These are phyloP conservation scores for Willowsia nigromaculata DNA, from an alignment of 2,888 invertebrate genomes.

Conservation along the genomic window DNA sequence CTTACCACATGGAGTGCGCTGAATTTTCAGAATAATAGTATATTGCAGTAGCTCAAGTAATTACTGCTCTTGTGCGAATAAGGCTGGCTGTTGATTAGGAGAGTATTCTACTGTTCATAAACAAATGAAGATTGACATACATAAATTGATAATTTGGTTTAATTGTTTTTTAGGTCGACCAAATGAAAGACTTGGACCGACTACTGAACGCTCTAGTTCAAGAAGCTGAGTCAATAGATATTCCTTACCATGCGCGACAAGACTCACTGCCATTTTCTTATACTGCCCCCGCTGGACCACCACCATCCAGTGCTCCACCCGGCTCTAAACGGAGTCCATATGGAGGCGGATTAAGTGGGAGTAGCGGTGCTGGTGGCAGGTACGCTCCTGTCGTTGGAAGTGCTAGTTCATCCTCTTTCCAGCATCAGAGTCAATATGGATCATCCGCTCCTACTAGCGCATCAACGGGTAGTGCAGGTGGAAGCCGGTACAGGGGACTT, in stretches of 20 bases:
- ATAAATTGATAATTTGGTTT: slow-evolving; percentile 17
- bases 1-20: too few relatives aligned
- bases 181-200: slow-evolving; percentile 79
- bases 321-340: slow-evolving; percentile 65
- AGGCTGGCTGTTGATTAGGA: too few relatives aligned
- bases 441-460: slow-evolving; percentile 22
- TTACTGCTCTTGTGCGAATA: too few relatives aligned
- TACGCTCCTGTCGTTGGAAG: slow-evolving; percentile 20
- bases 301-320: slow-evolving; percentile 61
- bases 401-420: slow-evolving; percentile 28
- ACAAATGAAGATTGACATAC: too few relatives aligned
- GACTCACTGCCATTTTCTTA: slow-evolving; percentile 94
- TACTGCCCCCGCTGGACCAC: slow-evolving; percentile 78
- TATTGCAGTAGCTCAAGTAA: too few relatives aligned
- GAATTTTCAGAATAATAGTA: too few relatives aligned
- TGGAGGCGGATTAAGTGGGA: slow-evolving; percentile 27
- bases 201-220: slow-evolving; percentile 77
- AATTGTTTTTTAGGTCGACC: slow-evolving; percentile 71
- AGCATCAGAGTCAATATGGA: slow-evolving; percentile 63
- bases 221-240: slow-evolving; percentile 78
- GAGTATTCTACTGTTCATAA: too few relatives aligned
- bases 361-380: slow-evolving; percentile 27
- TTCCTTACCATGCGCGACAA: slow-evolving; percentile 93
- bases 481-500: slow-evolving; percentile 51
- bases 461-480: slow-evolving; percentile 23